Evolutionary conservation across 2,888 invertebrate species (phyloP).

Genomic region (Hemicrepidius hirtus): DNA sequence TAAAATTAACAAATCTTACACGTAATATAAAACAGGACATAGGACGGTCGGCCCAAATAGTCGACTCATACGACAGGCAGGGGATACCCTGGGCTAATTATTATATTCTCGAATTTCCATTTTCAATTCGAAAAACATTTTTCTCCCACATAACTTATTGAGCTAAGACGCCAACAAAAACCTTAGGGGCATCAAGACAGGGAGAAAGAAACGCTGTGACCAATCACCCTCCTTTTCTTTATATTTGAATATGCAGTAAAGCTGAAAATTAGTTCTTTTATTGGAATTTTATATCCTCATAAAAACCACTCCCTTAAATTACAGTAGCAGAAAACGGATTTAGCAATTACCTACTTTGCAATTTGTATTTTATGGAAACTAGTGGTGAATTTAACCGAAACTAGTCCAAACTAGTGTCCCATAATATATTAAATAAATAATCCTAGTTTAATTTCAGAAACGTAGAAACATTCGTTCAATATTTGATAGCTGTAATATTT

Average conservation of each 20-base stretch:
- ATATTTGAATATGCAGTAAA: slow-evolving; percentile 24
- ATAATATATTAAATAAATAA: too few relatives aligned
- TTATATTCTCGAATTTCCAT: too few relatives aligned
- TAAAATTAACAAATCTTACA: too few relatives aligned
- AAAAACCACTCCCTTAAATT: slow-evolving; percentile 10
- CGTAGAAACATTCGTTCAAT: too few relatives aligned
- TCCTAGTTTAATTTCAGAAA: too few relatives aligned
- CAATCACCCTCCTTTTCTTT: background rate
- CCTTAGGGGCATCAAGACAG: background rate
- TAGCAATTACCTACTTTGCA: background rate
- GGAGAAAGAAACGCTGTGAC: background rate
- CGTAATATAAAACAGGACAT: too few relatives aligned
- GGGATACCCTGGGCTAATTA: too few relatives aligned
- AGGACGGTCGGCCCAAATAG: too few relatives aligned
- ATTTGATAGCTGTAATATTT: too few relatives aligned
- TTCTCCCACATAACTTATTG: too few relatives aligned
- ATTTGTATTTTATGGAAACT: background rate
- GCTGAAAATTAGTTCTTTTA: slow-evolving; percentile 26
- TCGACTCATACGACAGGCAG: too few relatives aligned
- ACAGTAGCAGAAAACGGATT: background rate
- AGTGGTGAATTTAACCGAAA: background rate
- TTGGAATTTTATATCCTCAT: slow-evolving; percentile 16
- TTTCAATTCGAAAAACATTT: too few relatives aligned
- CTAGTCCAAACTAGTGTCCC: background rate
- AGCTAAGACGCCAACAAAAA: background rate